Conservation (phyloP, 1,140 invertebrate species). For the Tyrophagus putrescentiae region DNA sequence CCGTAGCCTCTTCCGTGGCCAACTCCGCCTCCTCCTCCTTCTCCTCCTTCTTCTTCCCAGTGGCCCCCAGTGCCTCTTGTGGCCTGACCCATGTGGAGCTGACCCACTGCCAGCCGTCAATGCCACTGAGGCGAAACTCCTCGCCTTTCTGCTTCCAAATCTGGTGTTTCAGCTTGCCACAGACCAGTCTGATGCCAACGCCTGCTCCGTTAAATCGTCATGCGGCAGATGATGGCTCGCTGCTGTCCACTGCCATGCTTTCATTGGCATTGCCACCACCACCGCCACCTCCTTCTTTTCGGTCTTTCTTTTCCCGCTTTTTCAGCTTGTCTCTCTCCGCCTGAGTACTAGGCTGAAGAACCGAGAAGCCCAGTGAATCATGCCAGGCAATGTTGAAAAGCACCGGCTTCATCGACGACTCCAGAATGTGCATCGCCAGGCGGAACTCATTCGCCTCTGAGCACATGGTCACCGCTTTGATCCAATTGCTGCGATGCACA, state of each 20-base stretch:
- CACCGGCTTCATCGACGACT: conserved; percentile 74
- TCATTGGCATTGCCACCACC: no score
- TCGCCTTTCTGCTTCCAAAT: conserved; percentile 95
- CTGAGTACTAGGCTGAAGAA: conserved; percentile 61
- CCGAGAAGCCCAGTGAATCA: conserved; percentile 68
- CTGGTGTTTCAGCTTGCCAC: conserved; percentile 34
- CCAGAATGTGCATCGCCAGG: conserved; percentile 57
- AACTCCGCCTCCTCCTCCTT: no score
- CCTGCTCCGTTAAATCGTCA: neutral
- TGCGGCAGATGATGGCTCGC: neutral
- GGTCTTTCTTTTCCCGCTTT: conserved; percentile 76
- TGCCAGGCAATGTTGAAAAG: conserved; percentile 86
- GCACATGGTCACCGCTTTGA: conserved; percentile 63
- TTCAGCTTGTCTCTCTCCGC: conserved; percentile 81
- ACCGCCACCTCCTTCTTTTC: conserved; percentile 39
- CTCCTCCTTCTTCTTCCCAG: no score
- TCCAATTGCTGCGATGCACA: conserved; percentile 77
- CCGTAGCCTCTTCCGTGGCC: no score
- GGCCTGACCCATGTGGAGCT: conserved; percentile 45
- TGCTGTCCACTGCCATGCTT: neutral
- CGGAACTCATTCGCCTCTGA: conserved; percentile 70
- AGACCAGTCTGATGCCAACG: conserved; percentile 16
- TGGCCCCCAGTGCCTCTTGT: no score
- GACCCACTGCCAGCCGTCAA: conserved; percentile 89
- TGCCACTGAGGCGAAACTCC: conserved; percentile 79